A percentile compares a stretch with the other conserved stretches of the same genome.
Evolutionary conservation across 1,140 invertebrate genomes (phyloP).

Genomic region (Phthorimaea operculella): DNA sequence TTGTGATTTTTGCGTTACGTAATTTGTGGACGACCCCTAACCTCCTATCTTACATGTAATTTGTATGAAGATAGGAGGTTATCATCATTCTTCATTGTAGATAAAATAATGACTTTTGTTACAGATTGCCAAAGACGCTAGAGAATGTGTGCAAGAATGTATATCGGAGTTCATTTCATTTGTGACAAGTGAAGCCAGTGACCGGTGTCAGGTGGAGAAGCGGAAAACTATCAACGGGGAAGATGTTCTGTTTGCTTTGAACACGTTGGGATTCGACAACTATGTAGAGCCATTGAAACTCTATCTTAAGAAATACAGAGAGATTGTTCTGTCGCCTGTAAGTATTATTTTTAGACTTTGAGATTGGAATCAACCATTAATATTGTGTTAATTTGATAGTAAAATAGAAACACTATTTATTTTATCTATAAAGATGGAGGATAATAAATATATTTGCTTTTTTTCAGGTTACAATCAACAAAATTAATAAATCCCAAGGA

Average conservation of each 20-base stretch:
- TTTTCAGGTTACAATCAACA: constrained; percentile 56
- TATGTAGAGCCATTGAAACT: constrained; percentile 97
- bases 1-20: no score
- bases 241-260: constrained; percentile 97
- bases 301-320: constrained; percentile 97
- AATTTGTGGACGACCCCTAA: no score
- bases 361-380: no score
- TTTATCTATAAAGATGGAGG: no score
- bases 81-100: no score
- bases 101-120: constrained; percentile 19
- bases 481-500: constrained; percentile 41
- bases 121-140: constrained; percentile 97
- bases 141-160: constrained; percentile 99
- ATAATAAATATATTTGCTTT: background rate
- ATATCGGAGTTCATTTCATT: constrained; percentile 99
- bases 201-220: constrained; percentile 97
- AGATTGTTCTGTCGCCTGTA: constrained; percentile 68
- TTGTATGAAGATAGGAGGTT: no score
- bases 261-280: constrained; percentile 96
- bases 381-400: constrained; percentile 2
- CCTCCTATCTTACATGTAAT: no score
- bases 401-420: constrained; percentile 8
- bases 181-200: constrained; percentile 98
- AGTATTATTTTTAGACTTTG: no score
- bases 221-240: constrained; percentile 99